Base-by-base conservation (phyloP, 2,113 vertebrate species). In the Archilochus colubris region DNA sequence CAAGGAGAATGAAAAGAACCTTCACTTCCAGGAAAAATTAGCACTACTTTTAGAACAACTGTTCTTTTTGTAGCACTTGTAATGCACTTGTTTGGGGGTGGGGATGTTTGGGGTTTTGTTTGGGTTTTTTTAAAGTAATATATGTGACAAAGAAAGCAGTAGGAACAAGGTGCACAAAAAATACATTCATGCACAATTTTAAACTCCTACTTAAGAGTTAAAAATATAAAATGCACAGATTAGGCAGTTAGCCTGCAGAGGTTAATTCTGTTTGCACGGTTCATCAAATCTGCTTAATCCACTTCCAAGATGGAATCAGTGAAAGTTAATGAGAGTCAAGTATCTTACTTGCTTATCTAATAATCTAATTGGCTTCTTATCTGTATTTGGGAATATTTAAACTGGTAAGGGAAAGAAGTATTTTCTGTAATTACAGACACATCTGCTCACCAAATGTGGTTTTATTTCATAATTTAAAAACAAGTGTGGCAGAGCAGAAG, bases 341-440 rank as follows among this genome's bases (percentile, higher is more conserved):
- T 57, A 92, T 79, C 77, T 62, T 76, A 85, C 82, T 79, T 72
- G 74, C 7, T n/a, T 79, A 85, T 93, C 89, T 94, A 91, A 89
- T 81, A 86, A 94, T 89, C 95, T 96, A 94, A 96, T 84, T 86
- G 86, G 76, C 72, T 57, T 78, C 83, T 95, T 94, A 96, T 93
- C 91, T 92, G 55, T 89, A 75, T 90, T 90, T 83, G 33, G 73
- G 68, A 50, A 58, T 78, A 94, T 74, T 94, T 83, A 64, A 86
- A 81, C 75, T 73, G 69, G 89, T 91, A 75, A 59, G 53, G 43
- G 44, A 69, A 58, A 66, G 51, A 58, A 70, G 33, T 24, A 20
- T 78, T 15, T 88, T 86, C 57, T n/a, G 57, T 86, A 92, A 86
- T 75, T 81, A 92, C 33, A 93, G 40, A 83, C 31, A 84, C 74